Evolutionary conservation across 1,140 invertebrate genomes (phyloP).

Genomic region (Triops cancriformis): DNA sequence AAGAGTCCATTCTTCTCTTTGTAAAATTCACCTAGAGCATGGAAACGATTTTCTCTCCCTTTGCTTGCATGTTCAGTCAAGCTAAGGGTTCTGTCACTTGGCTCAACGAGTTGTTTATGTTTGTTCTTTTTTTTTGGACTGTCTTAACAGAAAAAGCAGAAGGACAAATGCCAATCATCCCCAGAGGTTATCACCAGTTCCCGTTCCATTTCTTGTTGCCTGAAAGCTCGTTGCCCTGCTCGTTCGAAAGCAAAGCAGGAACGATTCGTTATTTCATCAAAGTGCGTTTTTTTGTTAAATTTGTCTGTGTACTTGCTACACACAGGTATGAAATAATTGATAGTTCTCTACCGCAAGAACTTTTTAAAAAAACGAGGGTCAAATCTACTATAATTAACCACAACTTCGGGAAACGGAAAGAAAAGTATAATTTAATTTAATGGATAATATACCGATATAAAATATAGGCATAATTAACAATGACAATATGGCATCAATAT

Average conservation of each 20-base stretch:
- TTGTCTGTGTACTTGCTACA: background rate
- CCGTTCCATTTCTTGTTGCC: constrained; percentile 69
- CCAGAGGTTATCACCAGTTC: constrained; percentile 64
- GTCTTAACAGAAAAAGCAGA: constrained; percentile 50
- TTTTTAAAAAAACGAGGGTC: too few relatives aligned
- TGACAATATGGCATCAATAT: too few relatives aligned
- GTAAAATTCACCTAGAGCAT: background rate
- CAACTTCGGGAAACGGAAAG: too few relatives aligned
- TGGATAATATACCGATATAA: too few relatives aligned
- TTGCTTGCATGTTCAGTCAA: background rate
- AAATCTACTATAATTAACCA: too few relatives aligned
- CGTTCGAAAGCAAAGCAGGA: constrained; percentile 68
- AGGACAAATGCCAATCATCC: constrained; percentile 61
- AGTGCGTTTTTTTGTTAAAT: constrained; percentile 36
- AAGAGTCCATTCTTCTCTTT: too few relatives aligned
- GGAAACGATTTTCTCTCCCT: background rate
- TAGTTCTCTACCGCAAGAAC: too few relatives aligned
- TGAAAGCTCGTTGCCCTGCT: constrained; percentile 66
- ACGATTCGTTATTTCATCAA: constrained; percentile 72
- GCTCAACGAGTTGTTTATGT: constrained; percentile 12
- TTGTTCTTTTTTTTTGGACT: constrained; percentile 25
- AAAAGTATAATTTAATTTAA: too few relatives aligned
- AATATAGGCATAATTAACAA: too few relatives aligned
- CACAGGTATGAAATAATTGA: too few relatives aligned
- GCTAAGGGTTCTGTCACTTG: background rate